These are phyloP conservation scores for Aplysia californica DNA, from an alignment of 1,140 invertebrate genomes.

Conservation along the genomic window DNA sequence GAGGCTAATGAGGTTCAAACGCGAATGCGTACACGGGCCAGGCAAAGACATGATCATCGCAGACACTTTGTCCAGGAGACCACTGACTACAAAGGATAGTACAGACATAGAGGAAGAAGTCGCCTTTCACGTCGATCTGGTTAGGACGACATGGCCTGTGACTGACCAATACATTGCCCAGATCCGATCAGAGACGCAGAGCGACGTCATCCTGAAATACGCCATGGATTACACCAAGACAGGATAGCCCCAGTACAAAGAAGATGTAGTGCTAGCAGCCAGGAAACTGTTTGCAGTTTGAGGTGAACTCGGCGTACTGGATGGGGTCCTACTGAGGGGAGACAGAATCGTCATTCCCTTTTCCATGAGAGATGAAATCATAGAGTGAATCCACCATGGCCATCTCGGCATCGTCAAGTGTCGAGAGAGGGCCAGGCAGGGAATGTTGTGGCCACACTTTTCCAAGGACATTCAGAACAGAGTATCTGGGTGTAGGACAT, in stretches of 20 bases:
- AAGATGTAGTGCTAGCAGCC: too few relatives aligned
- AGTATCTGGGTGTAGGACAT: neutral
- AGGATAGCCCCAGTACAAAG: slow-evolving; percentile 15
- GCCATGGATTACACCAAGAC: neutral
- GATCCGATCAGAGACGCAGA: neutral
- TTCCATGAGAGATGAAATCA: slow-evolving; percentile 43
- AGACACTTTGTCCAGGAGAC: slow-evolving; percentile 34
- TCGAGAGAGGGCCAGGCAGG: neutral
- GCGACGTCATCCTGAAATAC: neutral
- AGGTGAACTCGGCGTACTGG: neutral
- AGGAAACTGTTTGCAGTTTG: too few relatives aligned
- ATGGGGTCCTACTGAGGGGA: neutral
- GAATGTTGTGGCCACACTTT: neutral
- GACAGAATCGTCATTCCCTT: slow-evolving; percentile 48
- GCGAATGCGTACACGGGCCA: slow-evolving; percentile 24
- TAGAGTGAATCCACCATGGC: slow-evolving; percentile 49
- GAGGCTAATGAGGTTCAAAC: slow-evolving; percentile 30
- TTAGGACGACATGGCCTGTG: neutral
- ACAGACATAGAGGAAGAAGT: neutral
- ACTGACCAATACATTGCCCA: neutral
- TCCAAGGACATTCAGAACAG: neutral
- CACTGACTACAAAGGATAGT: neutral
- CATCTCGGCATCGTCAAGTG: slow-evolving; percentile 52
- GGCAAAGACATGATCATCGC: slow-evolving; percentile 35
- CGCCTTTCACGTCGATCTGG: neutral